These are phyloP conservation scores for Numenius phaeopus DNA, from an alignment of 2,797 vertebrate genomes.

Conservation along the genomic window DNA sequence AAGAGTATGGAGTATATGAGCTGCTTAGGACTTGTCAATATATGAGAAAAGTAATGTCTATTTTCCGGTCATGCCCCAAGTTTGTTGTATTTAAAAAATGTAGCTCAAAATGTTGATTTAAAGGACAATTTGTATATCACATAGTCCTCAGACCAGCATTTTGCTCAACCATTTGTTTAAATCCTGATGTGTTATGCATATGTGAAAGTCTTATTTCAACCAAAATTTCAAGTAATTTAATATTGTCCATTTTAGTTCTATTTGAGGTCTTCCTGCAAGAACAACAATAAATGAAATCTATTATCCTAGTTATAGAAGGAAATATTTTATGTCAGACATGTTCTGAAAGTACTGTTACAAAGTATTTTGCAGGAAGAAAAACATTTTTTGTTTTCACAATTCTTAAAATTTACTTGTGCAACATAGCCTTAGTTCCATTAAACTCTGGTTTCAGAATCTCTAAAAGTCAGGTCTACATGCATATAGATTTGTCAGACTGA, in stretches of 20 bases:
- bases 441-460: neutral
- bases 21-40: neutral
- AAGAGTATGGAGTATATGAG: neutral
- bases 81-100: neutral
- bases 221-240: neutral
- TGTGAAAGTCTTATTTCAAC: neutral
- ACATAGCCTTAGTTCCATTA: neutral
- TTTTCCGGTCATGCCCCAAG: neutral
- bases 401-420: neutral
- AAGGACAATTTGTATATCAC: neutral
- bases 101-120: neutral
- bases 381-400: rapidly evolving
- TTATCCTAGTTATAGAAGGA: neutral
- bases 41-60: neutral
- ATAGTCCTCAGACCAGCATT: neutral
- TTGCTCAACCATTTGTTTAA: neutral
- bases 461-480: neutral
- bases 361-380: neutral
- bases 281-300: neutral
- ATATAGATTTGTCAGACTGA: neutral
- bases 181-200: neutral
- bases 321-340: neutral
- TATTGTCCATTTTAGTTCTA: neutral
- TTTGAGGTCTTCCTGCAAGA: neutral
- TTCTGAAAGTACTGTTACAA: neutral